phyloP scores from a whole-genome alignment of 2,113 vertebrate species.

The Lota lota region DNA sequence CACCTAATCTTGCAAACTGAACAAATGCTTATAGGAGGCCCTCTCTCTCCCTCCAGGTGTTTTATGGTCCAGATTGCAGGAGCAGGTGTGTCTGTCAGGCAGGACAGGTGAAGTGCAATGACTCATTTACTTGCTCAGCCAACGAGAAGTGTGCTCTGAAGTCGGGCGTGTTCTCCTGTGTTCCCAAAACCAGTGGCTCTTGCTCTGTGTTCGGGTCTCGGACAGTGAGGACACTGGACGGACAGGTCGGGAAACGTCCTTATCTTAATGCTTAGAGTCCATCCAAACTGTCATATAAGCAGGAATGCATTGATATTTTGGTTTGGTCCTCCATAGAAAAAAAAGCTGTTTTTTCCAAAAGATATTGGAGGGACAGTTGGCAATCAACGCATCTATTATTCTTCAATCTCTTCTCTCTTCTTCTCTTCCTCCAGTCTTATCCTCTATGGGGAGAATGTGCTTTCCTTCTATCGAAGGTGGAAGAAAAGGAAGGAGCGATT shows the following conservation, averaged over 20 bases:
- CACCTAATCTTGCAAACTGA: too few species aligned
- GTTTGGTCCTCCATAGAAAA: too few species aligned
- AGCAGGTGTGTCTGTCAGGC: background rate
- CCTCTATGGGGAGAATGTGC: constrained; percentile 2
- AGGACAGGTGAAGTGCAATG: background rate
- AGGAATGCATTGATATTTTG: too few species aligned
- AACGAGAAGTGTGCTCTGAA: background rate
- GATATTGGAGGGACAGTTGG: too few species aligned
- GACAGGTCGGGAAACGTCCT: background rate
- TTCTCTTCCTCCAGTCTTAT: background rate
- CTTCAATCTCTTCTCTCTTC: too few species aligned
- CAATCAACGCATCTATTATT: too few species aligned
- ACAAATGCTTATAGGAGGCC: too few species aligned
- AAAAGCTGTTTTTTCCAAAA: too few species aligned
- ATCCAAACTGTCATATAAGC: too few species aligned
- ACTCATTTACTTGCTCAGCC: background rate
- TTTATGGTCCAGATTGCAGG: background rate
- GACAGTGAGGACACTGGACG: background rate
- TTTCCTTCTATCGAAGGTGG: background rate
- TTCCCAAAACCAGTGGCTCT: background rate
- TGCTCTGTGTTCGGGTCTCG: background rate
- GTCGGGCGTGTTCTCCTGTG: background rate
- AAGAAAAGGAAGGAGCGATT: background rate
- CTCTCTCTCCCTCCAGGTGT: background rate
- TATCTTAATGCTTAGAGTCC: too few species aligned